Base-by-base conservation (phyloP, 2,113 vertebrate genomes). In the Seriola rivoliana region DNA sequence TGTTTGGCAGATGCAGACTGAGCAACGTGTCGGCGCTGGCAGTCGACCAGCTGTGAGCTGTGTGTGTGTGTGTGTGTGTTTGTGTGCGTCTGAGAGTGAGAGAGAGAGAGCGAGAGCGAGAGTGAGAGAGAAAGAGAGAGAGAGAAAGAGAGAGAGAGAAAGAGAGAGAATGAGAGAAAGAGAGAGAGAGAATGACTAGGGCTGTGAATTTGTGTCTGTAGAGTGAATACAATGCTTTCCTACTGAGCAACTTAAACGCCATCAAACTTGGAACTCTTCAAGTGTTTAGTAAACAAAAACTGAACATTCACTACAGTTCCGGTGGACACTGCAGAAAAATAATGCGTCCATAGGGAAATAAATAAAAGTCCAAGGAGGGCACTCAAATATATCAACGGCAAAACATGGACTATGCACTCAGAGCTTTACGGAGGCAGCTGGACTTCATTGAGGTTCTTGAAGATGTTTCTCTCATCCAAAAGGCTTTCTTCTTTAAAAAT, bases 1-100 rank as follows among this genome's bases (percentile, higher is more conserved):
- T 11, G 75, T 57, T 85, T 71, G 80, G 67, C 78, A 79, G 70
- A 65, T 32, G 76, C 76, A 69, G 81, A 46, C 68, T 9, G 75
- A 85, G 71, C 66, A 1, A 19, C 7, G 32, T 34, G 59, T 76
- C 71, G 8, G 34, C 3, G 14, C 57, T 66, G 83, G 80, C 74
- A 81, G 65, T n/a, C 16, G 6, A 19, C 67, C 71, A 77, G 71
- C 82, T 29, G 68, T 44, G 70, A 75, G 68, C 14, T 62, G 81
- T 29, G 12, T 65, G 52, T 42, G 25, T 32, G 44, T 16, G 9
- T 48, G 42, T 10, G 40, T 36, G 34, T n/a, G 34, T 36, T 5
- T 36, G 34, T 29, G 25, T 29, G 25, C 25, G 25, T 29, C 25
- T 29, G 25, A 29, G 8, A n/a, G n/a, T n/a, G 36, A 52, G 42